Percentiles rank a stretch among this genome's conserved stretches.
Evolutionary conservation across 2,888 invertebrate genomes (phyloP).

Genomic region (Cristatella mucedo): DNA sequence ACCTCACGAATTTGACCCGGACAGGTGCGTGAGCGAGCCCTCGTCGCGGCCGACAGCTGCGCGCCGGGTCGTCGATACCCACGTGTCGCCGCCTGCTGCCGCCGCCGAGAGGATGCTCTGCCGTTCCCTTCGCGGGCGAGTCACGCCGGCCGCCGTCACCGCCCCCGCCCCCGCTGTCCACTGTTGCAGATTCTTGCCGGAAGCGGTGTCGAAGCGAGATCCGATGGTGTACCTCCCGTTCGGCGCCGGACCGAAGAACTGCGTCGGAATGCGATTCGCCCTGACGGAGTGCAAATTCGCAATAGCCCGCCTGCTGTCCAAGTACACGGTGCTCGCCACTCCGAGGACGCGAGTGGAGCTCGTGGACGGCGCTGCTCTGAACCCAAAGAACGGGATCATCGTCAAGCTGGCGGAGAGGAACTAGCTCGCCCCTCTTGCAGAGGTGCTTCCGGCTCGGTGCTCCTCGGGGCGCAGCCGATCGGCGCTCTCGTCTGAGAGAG

Average conservation of each 20-base stretch:
- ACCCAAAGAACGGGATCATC: conserved; percentile 9
- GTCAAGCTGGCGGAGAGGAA: conserved; percentile 8
- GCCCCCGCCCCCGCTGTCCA: neutral
- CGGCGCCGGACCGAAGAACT: conserved; percentile 8
- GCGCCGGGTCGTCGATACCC: too few relatives aligned
- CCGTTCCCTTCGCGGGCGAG: too few relatives aligned
- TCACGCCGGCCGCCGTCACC: neutral
- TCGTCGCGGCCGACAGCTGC: too few relatives aligned
- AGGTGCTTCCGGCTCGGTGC: too few relatives aligned
- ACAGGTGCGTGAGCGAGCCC: too few relatives aligned
- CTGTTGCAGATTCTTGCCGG: conserved; percentile 3
- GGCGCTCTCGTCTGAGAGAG: too few relatives aligned
- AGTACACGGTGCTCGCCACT: conserved; percentile 8
- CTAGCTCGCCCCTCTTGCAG: too few relatives aligned
- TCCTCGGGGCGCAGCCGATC: too few relatives aligned
- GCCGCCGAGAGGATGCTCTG: too few relatives aligned
- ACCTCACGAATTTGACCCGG: conserved; percentile 11
- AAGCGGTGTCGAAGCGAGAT: conserved; percentile 4
- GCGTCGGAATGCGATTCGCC: conserved; percentile 8
- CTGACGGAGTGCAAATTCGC: conserved; percentile 12
- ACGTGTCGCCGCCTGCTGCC: too few relatives aligned
- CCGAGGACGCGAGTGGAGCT: conserved; percentile 9
- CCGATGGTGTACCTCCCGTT: conserved; percentile 11
- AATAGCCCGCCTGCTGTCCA: conserved; percentile 9
- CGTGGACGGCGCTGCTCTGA: conserved; percentile 10